A percentile compares a stretch with the other conserved stretches of the same genome.
Conservation (phyloP, 2,113 vertebrate species). For the Malurus elegans region DNA sequence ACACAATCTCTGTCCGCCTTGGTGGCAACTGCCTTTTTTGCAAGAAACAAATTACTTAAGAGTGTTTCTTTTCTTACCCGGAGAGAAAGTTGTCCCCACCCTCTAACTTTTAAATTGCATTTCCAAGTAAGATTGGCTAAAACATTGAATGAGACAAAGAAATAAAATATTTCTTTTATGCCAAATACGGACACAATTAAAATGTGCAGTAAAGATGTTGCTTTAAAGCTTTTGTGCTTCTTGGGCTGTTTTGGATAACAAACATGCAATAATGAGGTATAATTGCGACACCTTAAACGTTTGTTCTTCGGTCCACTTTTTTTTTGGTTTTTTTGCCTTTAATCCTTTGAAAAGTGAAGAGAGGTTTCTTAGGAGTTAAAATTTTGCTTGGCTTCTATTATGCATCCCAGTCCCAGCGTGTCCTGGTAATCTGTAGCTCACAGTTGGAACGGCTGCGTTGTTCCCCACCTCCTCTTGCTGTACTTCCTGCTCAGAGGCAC, state of each 20-base stretch:
- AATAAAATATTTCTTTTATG: not conserved
- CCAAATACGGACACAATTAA: not conserved
- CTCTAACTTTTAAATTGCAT: not conserved
- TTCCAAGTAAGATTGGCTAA: not conserved
- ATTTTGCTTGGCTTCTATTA: not conserved
- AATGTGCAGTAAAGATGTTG: not conserved
- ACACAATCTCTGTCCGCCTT: not conserved
- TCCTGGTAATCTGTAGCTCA: not conserved
- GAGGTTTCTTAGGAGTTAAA: conserved; percentile 4
- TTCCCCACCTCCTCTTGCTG: not conserved
- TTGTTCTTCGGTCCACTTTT: not conserved
- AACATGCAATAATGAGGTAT: not conserved
- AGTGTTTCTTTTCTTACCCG: not conserved
- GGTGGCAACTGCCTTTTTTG: not conserved
- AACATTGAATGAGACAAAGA: conserved; percentile 17
- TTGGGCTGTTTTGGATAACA: not conserved
- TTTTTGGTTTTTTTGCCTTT: rapidly evolving
- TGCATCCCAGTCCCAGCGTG: not conserved
- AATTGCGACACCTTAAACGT: not conserved
- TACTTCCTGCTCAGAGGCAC: not conserved
- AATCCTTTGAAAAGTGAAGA: not conserved
- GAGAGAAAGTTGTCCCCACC: not conserved
- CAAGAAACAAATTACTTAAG: not conserved
- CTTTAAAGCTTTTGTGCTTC: not conserved
- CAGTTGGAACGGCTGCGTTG: not conserved